These are phyloP conservation scores for Notoglanidium macrostoma DNA, from an alignment of 2,797 vertebrate genomes.

Conservation along the genomic window DNA sequence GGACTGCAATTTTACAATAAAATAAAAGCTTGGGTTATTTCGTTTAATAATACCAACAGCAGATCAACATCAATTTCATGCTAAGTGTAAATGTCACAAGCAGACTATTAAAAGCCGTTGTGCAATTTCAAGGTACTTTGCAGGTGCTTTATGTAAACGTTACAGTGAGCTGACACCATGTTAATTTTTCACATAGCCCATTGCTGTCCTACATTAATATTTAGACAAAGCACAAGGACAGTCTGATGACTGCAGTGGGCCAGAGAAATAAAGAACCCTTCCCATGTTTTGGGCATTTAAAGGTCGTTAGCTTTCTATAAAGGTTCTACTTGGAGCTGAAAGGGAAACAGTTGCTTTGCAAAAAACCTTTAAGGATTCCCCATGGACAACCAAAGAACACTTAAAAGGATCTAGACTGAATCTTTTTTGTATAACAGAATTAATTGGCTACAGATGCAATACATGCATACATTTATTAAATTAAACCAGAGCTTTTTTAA, in stretches of 20 bases:
- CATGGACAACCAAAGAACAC: not conserved
- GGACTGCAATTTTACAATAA: not conserved
- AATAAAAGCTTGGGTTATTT: not conserved
- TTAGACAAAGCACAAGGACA: not conserved
- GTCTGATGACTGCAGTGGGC: not conserved
- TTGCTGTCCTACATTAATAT: not conserved
- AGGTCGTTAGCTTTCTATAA: not conserved
- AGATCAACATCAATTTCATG: not conserved
- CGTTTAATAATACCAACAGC: not conserved
- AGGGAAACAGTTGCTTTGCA: not conserved
- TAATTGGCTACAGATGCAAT: not conserved
- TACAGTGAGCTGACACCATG: constrained; percentile 5
- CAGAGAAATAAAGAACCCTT: not conserved
- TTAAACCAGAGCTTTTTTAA: not conserved
- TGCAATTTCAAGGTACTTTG: not conserved
- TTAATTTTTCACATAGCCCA: not conserved
- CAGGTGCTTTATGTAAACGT: not conserved
- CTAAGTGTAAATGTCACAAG: not conserved
- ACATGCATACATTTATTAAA: not conserved
- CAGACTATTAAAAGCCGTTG: not conserved
- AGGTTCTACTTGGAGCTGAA: not conserved
- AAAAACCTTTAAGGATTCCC: not conserved
- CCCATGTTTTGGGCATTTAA: not conserved
- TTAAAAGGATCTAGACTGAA: not conserved
- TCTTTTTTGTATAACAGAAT: not conserved